A percentile compares a stretch with the other conserved stretches of the same genome.
Evolutionary conservation across 2,113 vertebrate genomes (phyloP).

Genomic region (Campylomormyrus tamandua): DNA sequence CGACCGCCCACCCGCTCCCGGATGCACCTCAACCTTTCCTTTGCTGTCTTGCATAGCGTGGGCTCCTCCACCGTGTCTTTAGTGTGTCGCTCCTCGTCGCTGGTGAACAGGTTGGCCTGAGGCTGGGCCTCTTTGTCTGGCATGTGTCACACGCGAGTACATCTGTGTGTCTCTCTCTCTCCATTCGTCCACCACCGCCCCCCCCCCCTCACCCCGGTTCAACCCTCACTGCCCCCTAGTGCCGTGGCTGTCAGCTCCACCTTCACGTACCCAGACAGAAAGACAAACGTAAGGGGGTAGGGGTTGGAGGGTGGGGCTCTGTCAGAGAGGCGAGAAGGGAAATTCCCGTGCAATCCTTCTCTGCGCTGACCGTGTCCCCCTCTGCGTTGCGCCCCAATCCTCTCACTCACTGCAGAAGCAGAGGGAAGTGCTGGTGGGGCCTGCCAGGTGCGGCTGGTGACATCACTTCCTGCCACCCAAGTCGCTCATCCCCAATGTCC

Average conservation of each 20-base stretch:
- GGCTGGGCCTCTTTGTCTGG: conserved; percentile 22
- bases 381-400: conserved; percentile 18
- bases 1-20: neutral
- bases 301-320: neutral
- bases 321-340: neutral
- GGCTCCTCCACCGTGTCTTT: neutral
- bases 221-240: neutral
- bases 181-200: neutral
- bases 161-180: neutral
- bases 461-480: conserved; percentile 82
- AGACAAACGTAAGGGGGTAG: neutral
- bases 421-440: conserved; percentile 34
- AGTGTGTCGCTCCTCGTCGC: neutral
- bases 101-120: neutral
- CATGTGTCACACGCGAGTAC: neutral
- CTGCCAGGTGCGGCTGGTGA: conserved; percentile 32
- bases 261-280: neutral
- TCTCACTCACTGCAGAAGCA: conserved; percentile 22
- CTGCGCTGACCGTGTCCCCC: conserved; percentile 40
- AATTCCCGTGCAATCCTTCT: conserved; percentile 20
- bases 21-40: neutral
- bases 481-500: conserved; percentile 78
- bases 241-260: neutral
- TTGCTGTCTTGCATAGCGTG: neutral
- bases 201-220: too few species aligned